These are phyloP conservation scores for Babyrousa celebensis DNA, from an alignment of 2,797 vertebrate species.

Conservation along the genomic window DNA sequence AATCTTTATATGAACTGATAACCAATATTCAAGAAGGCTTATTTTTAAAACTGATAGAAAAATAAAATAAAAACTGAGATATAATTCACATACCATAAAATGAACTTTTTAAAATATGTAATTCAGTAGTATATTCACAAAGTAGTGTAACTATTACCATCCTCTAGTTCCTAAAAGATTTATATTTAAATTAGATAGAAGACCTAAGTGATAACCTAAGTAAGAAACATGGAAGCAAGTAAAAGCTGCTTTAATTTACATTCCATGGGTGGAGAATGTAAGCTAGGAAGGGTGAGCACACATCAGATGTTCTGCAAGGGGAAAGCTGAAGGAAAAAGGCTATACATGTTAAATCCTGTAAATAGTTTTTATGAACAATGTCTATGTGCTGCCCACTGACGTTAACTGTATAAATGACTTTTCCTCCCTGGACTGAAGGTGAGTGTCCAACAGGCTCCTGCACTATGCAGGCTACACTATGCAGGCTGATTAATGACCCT, in stretches of 20 bases:
- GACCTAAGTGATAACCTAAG: constrained; percentile 50
- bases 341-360: not conserved
- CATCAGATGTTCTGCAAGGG: constrained; percentile 18
- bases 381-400: constrained; percentile 15
- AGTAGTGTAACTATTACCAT: not conserved
- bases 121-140: not conserved
- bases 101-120: not conserved
- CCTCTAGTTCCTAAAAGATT: not conserved
- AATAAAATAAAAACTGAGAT: not conserved
- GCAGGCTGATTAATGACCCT: not conserved
- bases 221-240: not conserved
- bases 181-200: constrained; percentile 64
- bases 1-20: constrained; percentile 45
- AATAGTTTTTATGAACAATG: constrained; percentile 14
- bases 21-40: not conserved
- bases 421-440: not conserved
- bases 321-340: constrained; percentile 23
- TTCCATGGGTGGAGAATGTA: not conserved
- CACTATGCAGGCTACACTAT: not conserved
- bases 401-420: not conserved
- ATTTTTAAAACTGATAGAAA: not conserved
- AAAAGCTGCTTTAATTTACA: not conserved
- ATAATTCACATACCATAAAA: not conserved
- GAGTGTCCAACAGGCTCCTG: not conserved
- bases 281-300: constrained; percentile 50